phyloP scores from a whole-genome alignment of 2,888 invertebrate species.

The Ophioninae sp. region DNA sequence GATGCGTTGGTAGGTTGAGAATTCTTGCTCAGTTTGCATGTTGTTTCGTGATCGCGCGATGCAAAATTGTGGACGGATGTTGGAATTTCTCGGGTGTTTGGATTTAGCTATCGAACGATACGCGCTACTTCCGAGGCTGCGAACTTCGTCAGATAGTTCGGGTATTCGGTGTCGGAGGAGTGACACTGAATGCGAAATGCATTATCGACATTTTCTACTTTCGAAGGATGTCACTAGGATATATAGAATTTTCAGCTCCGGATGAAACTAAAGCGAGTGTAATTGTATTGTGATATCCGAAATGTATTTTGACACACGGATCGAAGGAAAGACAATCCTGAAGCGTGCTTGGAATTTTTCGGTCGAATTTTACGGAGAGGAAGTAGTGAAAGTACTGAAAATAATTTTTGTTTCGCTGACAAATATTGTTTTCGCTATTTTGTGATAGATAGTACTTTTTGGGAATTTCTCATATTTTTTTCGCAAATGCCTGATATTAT shows the following conservation, averaged over 20 bases:
- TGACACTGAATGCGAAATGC: background rate
- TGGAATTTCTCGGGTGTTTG: background rate
- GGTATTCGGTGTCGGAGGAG: background rate
- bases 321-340: background rate
- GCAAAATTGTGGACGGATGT: background rate
- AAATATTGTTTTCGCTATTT: no score
- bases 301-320: background rate
- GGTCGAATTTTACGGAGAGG: background rate
- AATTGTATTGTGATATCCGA: background rate
- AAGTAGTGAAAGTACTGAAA: no score
- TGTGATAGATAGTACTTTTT: no score
- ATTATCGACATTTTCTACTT: background rate
- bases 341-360: background rate
- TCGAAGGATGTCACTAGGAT: background rate
- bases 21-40: background rate
- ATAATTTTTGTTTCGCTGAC: no score
- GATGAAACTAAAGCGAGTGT: background rate
- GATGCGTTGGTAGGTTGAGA: background rate
- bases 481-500: no score
- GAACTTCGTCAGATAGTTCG: background rate
- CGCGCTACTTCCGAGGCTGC: background rate
- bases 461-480: no score
- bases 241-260: background rate
- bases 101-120: background rate
- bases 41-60: background rate